Evolutionary conservation across 2,797 vertebrate species (phyloP).

Genomic region (Tauraco hartlaubi): DNA sequence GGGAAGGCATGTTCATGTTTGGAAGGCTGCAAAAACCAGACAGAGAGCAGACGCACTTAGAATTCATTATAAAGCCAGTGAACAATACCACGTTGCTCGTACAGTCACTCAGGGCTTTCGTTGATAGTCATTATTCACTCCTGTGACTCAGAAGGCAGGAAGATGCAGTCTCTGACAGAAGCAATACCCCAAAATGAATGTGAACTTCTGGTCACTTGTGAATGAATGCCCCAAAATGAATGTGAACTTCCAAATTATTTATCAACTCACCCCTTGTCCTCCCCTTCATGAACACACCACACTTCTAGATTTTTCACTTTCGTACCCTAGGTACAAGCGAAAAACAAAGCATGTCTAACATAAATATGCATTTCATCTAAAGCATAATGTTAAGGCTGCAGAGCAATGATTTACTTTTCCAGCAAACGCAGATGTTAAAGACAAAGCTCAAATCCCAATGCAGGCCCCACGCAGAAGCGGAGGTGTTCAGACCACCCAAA

Average conservation of each 20-base stretch:
- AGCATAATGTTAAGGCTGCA: background rate
- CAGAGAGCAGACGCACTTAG: background rate
- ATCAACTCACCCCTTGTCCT: background rate
- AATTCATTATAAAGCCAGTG: background rate
- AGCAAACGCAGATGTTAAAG: background rate
- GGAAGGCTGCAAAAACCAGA: slow-evolving; percentile 10
- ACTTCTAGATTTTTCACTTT: background rate
- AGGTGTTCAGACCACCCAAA: slow-evolving; percentile 31
- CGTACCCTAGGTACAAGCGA: background rate
- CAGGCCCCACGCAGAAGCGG: background rate
- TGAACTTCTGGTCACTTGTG: background rate
- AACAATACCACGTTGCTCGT: background rate
- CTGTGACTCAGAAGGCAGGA: background rate
- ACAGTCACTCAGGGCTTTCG: background rate
- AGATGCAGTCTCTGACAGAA: background rate
- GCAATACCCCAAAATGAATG: background rate
- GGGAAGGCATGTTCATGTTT: background rate
- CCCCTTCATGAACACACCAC: background rate
- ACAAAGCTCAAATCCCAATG: background rate
- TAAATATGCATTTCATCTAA: background rate
- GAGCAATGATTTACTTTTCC: background rate
- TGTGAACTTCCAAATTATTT: background rate
- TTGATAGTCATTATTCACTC: background rate
- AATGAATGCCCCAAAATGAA: background rate
- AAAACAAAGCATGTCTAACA: background rate